Evolutionary conservation across 2,797 vertebrate species (phyloP).

Genomic region (Apodemus agrarius): DNA sequence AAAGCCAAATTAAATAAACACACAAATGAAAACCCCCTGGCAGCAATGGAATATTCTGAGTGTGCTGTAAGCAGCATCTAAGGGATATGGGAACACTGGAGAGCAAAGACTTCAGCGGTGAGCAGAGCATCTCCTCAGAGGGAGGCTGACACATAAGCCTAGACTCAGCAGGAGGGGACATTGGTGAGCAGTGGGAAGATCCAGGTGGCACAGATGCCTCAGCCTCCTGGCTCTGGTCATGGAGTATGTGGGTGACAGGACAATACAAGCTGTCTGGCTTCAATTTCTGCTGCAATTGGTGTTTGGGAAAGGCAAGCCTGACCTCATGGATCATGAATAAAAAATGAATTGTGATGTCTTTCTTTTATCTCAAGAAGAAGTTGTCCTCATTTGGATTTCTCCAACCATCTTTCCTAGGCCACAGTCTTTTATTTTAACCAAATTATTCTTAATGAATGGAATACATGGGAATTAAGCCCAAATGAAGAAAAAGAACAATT

Average conservation of each 20-base stretch:
- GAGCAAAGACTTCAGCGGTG: conserved; percentile 75
- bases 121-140: conserved; percentile 41
- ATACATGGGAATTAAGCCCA: conserved; percentile 81
- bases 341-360: conserved; percentile 63
- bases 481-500: conserved; percentile 86
- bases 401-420: conserved; percentile 22
- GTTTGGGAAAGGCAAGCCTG: conserved; percentile 74
- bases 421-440: conserved; percentile 61
- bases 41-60: conserved; percentile 66
- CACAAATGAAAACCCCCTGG: conserved; percentile 50
- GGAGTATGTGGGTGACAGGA: conserved; percentile 78
- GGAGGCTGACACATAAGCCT: not conserved
- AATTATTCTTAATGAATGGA: conserved; percentile 52
- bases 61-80: conserved; percentile 77
- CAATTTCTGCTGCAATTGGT: conserved; percentile 38
- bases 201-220: not conserved
- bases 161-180: not conserved
- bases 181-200: conserved; percentile 59
- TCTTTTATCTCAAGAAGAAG: conserved; percentile 71
- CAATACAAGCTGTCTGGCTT: conserved; percentile 59
- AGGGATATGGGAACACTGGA: not conserved
- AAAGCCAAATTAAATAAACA: not conserved
- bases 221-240: conserved; percentile 33
- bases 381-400: conserved; percentile 65
- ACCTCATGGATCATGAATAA: conserved; percentile 43